These are phyloP conservation scores for Dichetophora obliterata DNA, from an alignment of 2,888 invertebrate genomes.

Conservation along the genomic window DNA sequence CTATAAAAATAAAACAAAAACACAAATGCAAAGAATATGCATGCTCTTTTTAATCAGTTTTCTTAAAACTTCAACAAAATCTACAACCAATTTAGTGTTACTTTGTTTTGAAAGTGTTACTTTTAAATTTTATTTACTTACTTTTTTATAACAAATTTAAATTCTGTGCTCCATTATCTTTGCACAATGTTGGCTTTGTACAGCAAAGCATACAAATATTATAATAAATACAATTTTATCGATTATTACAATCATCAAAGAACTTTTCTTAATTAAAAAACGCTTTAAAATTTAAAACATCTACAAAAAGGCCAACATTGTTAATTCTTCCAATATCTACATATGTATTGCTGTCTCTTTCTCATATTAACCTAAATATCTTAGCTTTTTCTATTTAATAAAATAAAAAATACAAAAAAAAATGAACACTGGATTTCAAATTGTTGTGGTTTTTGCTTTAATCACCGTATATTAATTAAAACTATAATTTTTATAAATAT, in stretches of 20 bases:
- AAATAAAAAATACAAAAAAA: conserved; percentile 1
- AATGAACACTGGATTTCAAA: conserved; percentile 23
- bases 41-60: conserved; percentile 15
- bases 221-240: no score
- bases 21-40: conserved; percentile 27
- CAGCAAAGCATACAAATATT: no score
- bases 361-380: not conserved
- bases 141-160: conserved; percentile 20
- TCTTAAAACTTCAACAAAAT: not conserved
- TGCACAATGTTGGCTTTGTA: conserved; percentile 9
- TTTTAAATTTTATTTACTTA: conserved; percentile 14
- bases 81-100: not conserved
- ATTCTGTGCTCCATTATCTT: not conserved
- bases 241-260: no score
- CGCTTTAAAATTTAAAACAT: no score
- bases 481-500: conserved; percentile 13
- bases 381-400: not conserved
- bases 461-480: conserved; percentile 20
- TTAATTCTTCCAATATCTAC: no score
- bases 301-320: no score
- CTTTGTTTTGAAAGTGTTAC: not conserved
- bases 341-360: not conserved
- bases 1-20: conserved; percentile 26
- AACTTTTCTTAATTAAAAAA: no score
- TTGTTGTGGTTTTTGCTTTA: conserved; percentile 32